phyloP scores from a whole-genome alignment of 23 tunicate species.

The Trididemnum nubilum region DNA sequence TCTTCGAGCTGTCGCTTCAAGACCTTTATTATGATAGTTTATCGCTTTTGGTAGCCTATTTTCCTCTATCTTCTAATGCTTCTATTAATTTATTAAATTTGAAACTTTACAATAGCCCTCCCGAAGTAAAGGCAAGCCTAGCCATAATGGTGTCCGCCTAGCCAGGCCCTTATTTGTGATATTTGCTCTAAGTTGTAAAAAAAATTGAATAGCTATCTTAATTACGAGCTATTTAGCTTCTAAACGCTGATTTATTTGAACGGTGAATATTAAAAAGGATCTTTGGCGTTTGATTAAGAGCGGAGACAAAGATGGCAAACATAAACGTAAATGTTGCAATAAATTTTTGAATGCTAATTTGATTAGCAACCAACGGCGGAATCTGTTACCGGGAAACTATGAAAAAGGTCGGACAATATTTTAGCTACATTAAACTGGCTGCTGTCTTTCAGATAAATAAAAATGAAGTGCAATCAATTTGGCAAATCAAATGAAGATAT shows the following conservation, averaged over 20 bases:
- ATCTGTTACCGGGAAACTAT: conserved; percentile 17
- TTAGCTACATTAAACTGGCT: conserved; percentile 13
- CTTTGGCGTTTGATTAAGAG: not conserved
- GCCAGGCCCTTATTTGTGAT: no score
- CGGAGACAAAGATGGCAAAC: not conserved
- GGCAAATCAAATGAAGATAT: not conserved
- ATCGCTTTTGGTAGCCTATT: no score
- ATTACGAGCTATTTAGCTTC: no score
- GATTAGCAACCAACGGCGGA: conserved; percentile 23
- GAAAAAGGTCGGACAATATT: not conserved
- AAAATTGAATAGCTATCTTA: no score
- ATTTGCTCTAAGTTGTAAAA: no score
- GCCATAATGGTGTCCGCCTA: no score
- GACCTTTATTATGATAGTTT: no score
- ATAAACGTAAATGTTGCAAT: conserved; percentile 31
- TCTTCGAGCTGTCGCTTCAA: no score
- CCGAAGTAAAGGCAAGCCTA: no score
- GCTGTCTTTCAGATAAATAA: not conserved
- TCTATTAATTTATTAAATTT: no score
- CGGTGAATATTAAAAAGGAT: not conserved
- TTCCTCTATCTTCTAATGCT: no score
- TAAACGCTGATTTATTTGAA: not conserved
- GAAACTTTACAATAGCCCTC: no score
- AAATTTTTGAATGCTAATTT: conserved; percentile 23
- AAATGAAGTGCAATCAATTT: conserved; percentile 7